Evolutionary conservation across 2,888 invertebrate species (phyloP).

Genomic region (Scaptomyza parva): DNA sequence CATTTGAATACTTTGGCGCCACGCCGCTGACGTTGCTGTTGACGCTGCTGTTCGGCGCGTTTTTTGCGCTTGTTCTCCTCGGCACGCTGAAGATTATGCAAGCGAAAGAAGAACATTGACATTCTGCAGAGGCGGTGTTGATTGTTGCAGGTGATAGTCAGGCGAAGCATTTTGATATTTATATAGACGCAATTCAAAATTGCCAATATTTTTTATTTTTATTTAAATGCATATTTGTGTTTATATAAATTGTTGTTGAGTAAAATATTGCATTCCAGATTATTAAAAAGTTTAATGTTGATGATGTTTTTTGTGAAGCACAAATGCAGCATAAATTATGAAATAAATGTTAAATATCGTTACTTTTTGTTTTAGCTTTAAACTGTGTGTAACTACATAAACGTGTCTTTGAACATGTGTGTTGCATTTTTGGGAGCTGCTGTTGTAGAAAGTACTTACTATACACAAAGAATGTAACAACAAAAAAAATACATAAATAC

Average conservation of each 20-base stretch:
- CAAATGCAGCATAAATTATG: conserved; percentile 52
- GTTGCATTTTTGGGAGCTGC: conserved; percentile 65
- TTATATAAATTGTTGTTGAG: conserved; percentile 31
- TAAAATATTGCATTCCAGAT: conserved; percentile 36
- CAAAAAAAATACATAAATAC: conserved; percentile 12
- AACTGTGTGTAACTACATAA: background rate
- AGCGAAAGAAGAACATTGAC: conserved; percentile 98
- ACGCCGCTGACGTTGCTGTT: conserved; percentile 85
- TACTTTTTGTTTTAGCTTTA: conserved; percentile 43
- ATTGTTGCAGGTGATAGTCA: conserved; percentile 6
- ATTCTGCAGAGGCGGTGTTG: conserved; percentile 86
- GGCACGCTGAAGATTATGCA: conserved; percentile 95
- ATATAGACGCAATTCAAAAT: conserved; percentile 12
- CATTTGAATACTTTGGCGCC: conserved; percentile 87
- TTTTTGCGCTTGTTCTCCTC: conserved; percentile 91
- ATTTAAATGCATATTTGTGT: conserved; percentile 21
- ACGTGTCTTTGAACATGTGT: conserved; percentile 9
- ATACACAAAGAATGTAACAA: conserved; percentile 11
- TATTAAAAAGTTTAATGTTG: conserved; percentile 23
- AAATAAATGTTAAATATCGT: conserved; percentile 37
- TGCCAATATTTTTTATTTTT: background rate
- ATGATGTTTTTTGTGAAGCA: conserved; percentile 21
- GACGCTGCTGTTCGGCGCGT: conserved; percentile 85
- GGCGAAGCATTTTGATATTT: conserved; percentile 16
- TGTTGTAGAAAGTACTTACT: conserved; percentile 27